phyloP scores from a whole-genome alignment of 1,140 invertebrate species.

The Drosophila takahashii region DNA sequence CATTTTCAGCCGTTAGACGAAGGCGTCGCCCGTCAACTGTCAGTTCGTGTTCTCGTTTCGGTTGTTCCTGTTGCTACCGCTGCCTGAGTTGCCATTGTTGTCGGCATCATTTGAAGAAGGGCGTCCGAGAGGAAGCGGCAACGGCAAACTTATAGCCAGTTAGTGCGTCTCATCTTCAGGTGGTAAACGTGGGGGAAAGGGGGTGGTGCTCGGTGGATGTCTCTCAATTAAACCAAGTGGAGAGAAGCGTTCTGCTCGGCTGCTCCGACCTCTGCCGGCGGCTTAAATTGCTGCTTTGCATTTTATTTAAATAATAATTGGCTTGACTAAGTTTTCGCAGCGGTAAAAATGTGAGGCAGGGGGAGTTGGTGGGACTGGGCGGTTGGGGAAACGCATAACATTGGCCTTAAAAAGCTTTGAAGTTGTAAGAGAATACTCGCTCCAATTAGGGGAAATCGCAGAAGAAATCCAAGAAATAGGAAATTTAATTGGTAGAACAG shows the following conservation, averaged over 20 bases:
- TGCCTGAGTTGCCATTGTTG: conserved; percentile 35
- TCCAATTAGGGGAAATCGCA: conserved; percentile 32
- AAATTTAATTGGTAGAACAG: conserved; percentile 38
- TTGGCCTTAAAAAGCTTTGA: conserved; percentile 27
- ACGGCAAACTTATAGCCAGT: conserved; percentile 70
- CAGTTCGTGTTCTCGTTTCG: conserved; percentile 44
- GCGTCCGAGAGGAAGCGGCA: conserved; percentile 30
- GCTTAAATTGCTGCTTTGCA: conserved; percentile 66
- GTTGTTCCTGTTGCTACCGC: conserved; percentile 28
- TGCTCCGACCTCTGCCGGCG: conserved; percentile 45
- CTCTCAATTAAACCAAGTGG: conserved; percentile 62
- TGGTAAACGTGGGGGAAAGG: background rate
- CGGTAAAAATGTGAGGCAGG: background rate
- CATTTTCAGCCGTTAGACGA: conserved; percentile 52
- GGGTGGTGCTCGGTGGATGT: conserved; percentile 8
- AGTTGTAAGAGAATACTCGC: conserved; percentile 18
- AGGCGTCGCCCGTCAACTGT: conserved; percentile 70
- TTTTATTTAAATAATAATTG: conserved; percentile 81
- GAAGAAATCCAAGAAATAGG: conserved; percentile 13
- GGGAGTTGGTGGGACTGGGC: background rate
- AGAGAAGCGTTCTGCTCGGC: conserved; percentile 64
- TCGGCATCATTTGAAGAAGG: conserved; percentile 56
- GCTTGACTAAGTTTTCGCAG: conserved; percentile 51
- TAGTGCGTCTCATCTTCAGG: conserved; percentile 58
- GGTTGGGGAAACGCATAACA: conserved; percentile 4